phyloP scores from a whole-genome alignment of 2,888 invertebrate genomes.

The Cryptus viduatorius region DNA sequence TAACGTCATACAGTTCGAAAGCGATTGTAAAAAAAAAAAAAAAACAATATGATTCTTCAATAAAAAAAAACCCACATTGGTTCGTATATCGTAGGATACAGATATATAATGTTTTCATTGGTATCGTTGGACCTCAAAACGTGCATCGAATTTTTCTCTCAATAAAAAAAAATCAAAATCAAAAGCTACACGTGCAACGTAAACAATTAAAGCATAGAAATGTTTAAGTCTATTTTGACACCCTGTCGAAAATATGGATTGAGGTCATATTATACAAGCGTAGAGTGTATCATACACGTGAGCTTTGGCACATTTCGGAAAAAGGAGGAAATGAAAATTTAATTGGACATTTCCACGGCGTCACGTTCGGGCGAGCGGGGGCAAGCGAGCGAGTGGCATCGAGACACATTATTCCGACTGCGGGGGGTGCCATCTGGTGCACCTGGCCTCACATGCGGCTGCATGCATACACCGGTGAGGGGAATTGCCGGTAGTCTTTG shows the following conservation, averaged over 20 bases:
- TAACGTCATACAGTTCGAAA: background rate
- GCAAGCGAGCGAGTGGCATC: conserved; percentile 52
- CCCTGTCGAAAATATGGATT: conserved; percentile 31
- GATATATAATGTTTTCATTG: too few relatives aligned
- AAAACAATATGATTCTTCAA: background rate
- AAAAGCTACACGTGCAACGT: too few relatives aligned
- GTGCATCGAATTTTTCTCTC: too few relatives aligned
- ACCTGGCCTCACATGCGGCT: conserved; percentile 59
- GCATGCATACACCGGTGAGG: conserved; percentile 22
- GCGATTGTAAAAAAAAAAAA: conserved; percentile 10
- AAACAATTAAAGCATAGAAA: background rate
- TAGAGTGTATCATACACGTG: conserved; percentile 25
- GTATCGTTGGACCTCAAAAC: too few relatives aligned
- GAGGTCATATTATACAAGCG: conserved; percentile 52
- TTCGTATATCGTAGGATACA: background rate
- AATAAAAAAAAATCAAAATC: too few relatives aligned
- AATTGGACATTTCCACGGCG: conserved; percentile 66
- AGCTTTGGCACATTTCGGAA: conserved; percentile 54
- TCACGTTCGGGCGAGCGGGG: conserved; percentile 60
- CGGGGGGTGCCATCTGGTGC: conserved; percentile 63
- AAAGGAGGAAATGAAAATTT: conserved; percentile 63
- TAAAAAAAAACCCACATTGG: background rate
- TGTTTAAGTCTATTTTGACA: conserved; percentile 22
- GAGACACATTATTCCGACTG: conserved; percentile 63
- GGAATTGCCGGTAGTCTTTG: conserved; percentile 33